These are phyloP conservation scores for Potamilus streckersoni DNA, from an alignment of 1,140 invertebrate genomes.

Conservation along the genomic window DNA sequence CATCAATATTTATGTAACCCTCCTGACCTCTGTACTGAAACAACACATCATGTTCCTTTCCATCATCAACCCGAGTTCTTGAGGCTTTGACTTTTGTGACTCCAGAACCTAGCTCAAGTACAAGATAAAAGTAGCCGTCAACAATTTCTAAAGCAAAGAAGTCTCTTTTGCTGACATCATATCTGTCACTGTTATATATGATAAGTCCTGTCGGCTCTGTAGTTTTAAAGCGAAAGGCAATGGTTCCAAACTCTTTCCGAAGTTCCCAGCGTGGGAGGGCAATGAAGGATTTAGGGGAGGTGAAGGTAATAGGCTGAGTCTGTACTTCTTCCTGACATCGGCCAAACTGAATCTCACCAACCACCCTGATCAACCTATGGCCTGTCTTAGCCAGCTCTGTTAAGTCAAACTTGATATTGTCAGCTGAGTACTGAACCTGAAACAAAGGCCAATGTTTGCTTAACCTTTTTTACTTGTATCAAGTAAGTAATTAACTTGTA, in stretches of 20 bases:
- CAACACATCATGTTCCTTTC: slow-evolving; percentile 88
- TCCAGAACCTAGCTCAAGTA: slow-evolving; percentile 92
- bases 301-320: slow-evolving; percentile 91
- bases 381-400: slow-evolving; percentile 88
- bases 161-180: slow-evolving; percentile 76
- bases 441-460: slow-evolving; percentile 6
- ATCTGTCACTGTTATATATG: slow-evolving; percentile 80
- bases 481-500: no score
- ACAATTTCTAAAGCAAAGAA: slow-evolving; percentile 94
- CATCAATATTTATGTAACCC: slow-evolving; percentile 91
- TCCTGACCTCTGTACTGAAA: slow-evolving; percentile 74
- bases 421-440: slow-evolving; percentile 91
- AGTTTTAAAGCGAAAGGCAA: slow-evolving; percentile 88
- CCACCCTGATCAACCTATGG: slow-evolving; percentile 87
- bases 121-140: slow-evolving; percentile 91
- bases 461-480: no score
- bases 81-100: slow-evolving; percentile 77
- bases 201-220: slow-evolving; percentile 94
- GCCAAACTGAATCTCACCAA: slow-evolving; percentile 85
- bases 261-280: slow-evolving; percentile 85
- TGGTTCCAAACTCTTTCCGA: slow-evolving; percentile 85
- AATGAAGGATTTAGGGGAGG: slow-evolving; percentile 89
- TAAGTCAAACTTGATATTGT: slow-evolving; percentile 87
- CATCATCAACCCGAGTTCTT: slow-evolving; percentile 80
- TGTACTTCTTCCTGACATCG: slow-evolving; percentile 86